Evolutionary conservation across 1,140 invertebrate genomes (phyloP).

Genomic region (Oryctes rhinoceros): DNA sequence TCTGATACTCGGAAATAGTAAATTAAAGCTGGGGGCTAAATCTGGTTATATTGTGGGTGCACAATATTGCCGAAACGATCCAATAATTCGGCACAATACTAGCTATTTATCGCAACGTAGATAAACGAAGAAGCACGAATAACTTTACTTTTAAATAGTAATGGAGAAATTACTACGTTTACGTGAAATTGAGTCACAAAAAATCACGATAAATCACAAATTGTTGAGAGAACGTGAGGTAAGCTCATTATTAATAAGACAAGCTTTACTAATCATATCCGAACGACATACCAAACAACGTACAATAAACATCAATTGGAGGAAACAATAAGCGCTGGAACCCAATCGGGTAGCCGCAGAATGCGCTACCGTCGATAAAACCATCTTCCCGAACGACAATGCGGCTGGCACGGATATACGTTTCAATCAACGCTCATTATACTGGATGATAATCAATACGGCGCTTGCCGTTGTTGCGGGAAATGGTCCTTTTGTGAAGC

Average conservation of each 20-base stretch:
- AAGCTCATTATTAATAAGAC: not conserved
- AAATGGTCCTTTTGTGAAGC: slow-evolving; percentile 36
- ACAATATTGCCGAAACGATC: no score
- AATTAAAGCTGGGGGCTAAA: no score
- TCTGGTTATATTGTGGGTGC: no score
- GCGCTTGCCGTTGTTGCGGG: slow-evolving; percentile 37
- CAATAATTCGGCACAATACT: no score
- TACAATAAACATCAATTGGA: slow-evolving; percentile 1
- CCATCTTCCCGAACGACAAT: not conserved
- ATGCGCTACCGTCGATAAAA: slow-evolving; percentile 33
- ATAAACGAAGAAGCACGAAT: no score
- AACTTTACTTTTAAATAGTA: no score
- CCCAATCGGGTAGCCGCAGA: not conserved
- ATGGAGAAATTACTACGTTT: no score
- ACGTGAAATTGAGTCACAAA: no score
- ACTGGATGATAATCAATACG: slow-evolving; percentile 41
- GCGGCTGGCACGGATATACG: not conserved
- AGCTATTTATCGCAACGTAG: no score
- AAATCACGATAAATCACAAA: no score
- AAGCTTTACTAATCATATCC: not conserved
- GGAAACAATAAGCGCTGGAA: slow-evolving; percentile 21
- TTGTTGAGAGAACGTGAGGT: not conserved
- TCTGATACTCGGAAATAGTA: no score
- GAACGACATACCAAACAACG: not conserved
- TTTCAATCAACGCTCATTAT: slow-evolving; percentile 43